Percentiles rank a stretch among this genome's conserved stretches.
Evolutionary conservation across 2,797 vertebrate genomes (phyloP).

Genomic region (Danionella dracula): DNA sequence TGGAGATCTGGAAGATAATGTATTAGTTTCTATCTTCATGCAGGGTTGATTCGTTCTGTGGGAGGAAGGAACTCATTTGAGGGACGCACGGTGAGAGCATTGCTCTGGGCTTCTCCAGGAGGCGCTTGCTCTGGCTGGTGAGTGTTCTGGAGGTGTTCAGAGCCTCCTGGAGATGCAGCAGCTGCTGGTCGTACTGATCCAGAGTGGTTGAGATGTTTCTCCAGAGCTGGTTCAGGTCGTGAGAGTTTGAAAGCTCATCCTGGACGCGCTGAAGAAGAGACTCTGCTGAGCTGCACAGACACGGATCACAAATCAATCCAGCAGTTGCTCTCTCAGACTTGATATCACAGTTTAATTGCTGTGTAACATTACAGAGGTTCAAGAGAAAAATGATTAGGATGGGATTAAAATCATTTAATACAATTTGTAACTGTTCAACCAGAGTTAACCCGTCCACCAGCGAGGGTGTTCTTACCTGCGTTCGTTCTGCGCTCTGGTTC

Average conservation of each 20-base stretch:
- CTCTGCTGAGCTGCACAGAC: conserved; percentile 63
- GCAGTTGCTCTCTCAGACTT: too few species aligned
- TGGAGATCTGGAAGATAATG: conserved; percentile 57
- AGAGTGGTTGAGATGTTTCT: conserved; percentile 48
- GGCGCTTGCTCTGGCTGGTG: conserved; percentile 53
- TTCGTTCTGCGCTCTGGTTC: conserved; percentile 52
- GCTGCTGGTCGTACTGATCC: conserved; percentile 35
- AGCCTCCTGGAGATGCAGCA: conserved; percentile 57
- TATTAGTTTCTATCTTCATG: not conserved
- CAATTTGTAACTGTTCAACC: too few species aligned
- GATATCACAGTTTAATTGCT: too few species aligned
- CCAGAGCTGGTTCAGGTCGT: conserved; percentile 51
- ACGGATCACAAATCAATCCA: not conserved
- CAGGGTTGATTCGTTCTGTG: too few species aligned
- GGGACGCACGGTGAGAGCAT: conserved; percentile 64
- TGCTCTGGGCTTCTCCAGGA: conserved; percentile 61
- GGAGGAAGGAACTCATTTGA: not conserved
- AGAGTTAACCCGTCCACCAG: too few species aligned
- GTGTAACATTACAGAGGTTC: too few species aligned
- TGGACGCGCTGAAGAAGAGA: conserved; percentile 59
- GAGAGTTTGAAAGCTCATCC: conserved; percentile 60
- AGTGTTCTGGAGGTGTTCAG: conserved; percentile 43
- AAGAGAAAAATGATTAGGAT: too few species aligned
- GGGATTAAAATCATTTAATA: too few species aligned
- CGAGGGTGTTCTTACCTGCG: conserved; percentile 65